These are phyloP conservation scores for Indicator indicator DNA, from an alignment of 2,113 vertebrate genomes.

Conservation along the genomic window DNA sequence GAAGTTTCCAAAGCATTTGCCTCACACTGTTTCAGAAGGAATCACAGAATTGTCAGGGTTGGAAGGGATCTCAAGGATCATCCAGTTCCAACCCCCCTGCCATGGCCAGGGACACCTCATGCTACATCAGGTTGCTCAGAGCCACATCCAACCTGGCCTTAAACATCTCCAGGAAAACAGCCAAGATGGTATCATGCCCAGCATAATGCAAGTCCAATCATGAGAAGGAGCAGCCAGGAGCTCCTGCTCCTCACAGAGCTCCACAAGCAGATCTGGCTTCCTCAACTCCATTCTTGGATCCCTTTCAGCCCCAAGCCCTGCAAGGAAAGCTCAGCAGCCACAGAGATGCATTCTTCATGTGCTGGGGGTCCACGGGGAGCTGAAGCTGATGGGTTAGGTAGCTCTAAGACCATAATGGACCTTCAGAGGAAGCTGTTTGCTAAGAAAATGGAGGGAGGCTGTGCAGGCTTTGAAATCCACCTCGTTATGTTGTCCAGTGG, in stretches of 20 bases:
- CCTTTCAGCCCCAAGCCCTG: neutral
- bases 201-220: accelerated
- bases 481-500: neutral
- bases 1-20: neutral
- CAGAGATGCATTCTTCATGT: accelerated
- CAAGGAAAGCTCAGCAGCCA: neutral
- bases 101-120: too few relatives aligned
- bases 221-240: neutral
- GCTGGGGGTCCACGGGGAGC: too few relatives aligned
- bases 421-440: neutral
- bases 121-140: too few relatives aligned
- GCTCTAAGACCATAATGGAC: neutral
- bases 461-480: neutral
- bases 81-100: too few relatives aligned
- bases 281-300: neutral
- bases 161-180: neutral
- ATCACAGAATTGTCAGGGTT: too few relatives aligned
- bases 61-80: too few relatives aligned
- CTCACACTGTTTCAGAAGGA: neutral
- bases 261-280: neutral
- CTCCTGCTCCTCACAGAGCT: neutral
- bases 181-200: neutral
- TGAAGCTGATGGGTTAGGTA: accelerated
- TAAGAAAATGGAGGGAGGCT: neutral
- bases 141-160: too few relatives aligned